Conservation (phyloP, 1,140 invertebrate species). For the Tribolium castaneum region DNA sequence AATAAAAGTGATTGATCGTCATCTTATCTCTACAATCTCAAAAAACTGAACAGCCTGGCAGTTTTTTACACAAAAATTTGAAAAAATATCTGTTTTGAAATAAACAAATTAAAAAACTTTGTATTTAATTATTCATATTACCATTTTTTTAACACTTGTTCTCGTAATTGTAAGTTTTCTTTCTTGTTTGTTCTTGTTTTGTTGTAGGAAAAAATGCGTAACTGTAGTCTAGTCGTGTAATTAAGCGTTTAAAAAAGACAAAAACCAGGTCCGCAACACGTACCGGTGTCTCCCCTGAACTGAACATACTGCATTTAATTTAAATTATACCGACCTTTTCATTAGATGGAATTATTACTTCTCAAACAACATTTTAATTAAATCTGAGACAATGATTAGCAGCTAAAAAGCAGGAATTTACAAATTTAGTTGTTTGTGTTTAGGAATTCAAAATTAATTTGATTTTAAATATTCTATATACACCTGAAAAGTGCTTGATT, state of each 20-base stretch:
- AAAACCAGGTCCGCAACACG: background rate
- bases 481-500: background rate
- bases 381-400: constrained; percentile 29
- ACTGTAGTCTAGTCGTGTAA: too few species aligned
- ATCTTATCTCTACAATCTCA: background rate
- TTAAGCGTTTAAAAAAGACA: background rate
- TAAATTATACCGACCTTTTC: constrained; percentile 11
- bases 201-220: too few species aligned
- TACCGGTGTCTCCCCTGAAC: background rate
- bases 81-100: background rate
- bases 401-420: constrained; percentile 24
- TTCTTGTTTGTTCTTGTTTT: too few species aligned
- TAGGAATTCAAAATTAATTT: constrained; percentile 18
- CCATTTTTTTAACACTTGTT: too few species aligned
- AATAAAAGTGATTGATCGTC: background rate
- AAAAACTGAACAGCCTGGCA: too few species aligned
- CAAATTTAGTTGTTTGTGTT: constrained; percentile 31
- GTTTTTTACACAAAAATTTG: background rate
- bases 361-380: constrained; percentile 35
- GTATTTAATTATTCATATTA: too few species aligned
- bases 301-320: constrained; percentile 5
- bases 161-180: too few species aligned
- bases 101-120: too few species aligned
- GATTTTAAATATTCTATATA: constrained; percentile 32
- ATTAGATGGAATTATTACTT: constrained; percentile 24